Evolutionary conservation across 2,888 invertebrate species (phyloP), one percentile per base, ranked within the genome.

Genomic region (Brachypalpus laphriformis): DNA sequence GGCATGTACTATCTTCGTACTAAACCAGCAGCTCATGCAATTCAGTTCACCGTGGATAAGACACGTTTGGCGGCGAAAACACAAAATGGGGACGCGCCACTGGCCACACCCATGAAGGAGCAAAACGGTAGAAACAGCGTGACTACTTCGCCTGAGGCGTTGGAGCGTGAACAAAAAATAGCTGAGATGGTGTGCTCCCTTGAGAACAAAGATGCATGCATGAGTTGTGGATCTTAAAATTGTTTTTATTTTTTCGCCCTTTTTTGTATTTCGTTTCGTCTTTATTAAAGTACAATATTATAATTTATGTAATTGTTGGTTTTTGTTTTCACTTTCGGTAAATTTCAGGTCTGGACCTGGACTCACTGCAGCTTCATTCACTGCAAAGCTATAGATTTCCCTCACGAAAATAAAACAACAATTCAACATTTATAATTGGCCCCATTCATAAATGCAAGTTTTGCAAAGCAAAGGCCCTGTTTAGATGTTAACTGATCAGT

Each of bases 1-100:
- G 99, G 99, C 63, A 99, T 99, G 99, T 99, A 99, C 92, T 99
- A 99, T 91, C 93, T 99, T 87, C 94, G 99, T 61, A 99, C 98
- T 0, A 98, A 98, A 91, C 98, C 99, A 5, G 99, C 99, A 0
- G 98, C 97, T 1, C 96, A 97, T 91, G 98, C 99, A 4, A 98
- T 99, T 88, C 98, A 99, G 91, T 99, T 99, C 91, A 99, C 99
- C 0, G 98, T 99, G 0, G 98, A 99, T 92, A 99, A 99, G 91
- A 93, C 93, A 0, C 95, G 94, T 89, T 90, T 96, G 22, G 90
- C 90, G 0, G 31, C 72, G 14, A 31, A 51, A 8, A 86, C 83
- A 37, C 76, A 63, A 11, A 89, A 88, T 51, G 89, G 87, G 18
- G 25, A 77, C 20, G 59, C 78, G 63, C 68, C 59, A 25, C 25